Conservation (phyloP, 2,888 invertebrate species). For the Eilema griseolum region DNA sequence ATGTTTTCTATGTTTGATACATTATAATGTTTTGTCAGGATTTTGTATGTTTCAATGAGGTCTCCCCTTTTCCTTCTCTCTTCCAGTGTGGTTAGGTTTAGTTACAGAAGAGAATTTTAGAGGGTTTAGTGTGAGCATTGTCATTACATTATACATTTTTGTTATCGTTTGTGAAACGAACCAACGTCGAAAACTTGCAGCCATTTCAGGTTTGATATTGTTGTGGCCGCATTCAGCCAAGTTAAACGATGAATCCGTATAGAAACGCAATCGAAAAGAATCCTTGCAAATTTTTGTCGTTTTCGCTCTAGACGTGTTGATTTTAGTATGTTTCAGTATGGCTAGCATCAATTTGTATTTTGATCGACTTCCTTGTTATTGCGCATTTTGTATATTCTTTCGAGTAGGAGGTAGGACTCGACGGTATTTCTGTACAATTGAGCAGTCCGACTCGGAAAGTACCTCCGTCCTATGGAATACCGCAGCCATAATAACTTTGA, state of each 20-base stretch:
- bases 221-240: conserved; percentile 59
- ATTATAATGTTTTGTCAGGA: too few relatives aligned
- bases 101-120: background rate
- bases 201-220: conserved; percentile 60
- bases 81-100: too few relatives aligned
- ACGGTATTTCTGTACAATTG: too few relatives aligned
- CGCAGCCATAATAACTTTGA: too few relatives aligned
- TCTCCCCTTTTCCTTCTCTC: too few relatives aligned
- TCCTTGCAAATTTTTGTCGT: conserved; percentile 69
- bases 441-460: too few relatives aligned
- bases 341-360: conserved; percentile 24
- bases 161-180: conserved; percentile 30
- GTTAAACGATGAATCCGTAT: conserved; percentile 74
- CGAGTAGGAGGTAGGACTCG: too few relatives aligned
- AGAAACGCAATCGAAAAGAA: conserved; percentile 77
- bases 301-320: conserved; percentile 54
- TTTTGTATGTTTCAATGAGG: too few relatives aligned
- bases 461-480: too few relatives aligned
- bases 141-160: conserved; percentile 21
- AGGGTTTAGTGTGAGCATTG: background rate
- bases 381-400: background rate
- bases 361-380: background rate
- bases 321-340: conserved; percentile 14
- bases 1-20: too few relatives aligned
- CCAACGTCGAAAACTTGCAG: conserved; percentile 40